phyloP scores from a whole-genome alignment of 2,797 vertebrate genomes.

The Neosalanx taihuensis region DNA sequence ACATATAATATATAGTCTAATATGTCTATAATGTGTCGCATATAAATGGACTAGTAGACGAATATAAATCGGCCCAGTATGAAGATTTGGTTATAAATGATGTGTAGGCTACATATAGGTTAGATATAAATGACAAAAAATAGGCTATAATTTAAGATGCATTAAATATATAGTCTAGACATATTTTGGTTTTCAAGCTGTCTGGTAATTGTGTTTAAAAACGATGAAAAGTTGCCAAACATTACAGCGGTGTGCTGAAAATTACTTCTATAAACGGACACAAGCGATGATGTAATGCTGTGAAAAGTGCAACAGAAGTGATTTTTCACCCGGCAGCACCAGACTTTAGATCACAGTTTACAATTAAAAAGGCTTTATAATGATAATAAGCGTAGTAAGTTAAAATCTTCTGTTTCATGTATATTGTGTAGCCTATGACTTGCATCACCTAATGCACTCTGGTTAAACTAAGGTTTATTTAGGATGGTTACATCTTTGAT shows the following conservation, averaged over 20 bases:
- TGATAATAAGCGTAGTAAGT: no score
- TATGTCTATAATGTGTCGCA: not conserved
- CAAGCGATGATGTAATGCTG: constrained; percentile 74
- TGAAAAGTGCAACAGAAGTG: constrained; percentile 61
- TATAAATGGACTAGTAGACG: not conserved
- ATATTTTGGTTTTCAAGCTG: not conserved
- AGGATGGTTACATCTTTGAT: constrained; percentile 49
- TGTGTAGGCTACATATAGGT: no score
- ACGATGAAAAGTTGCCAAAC: constrained; percentile 28
- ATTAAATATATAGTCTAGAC: constrained; percentile 6
- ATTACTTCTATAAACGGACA: constrained; percentile 61
- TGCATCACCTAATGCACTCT: no score
- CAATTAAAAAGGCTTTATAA: constrained; percentile 20
- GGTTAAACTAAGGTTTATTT: no score
- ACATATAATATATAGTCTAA: not conserved
- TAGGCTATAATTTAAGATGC: not conserved
- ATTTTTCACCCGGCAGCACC: constrained; percentile 33
- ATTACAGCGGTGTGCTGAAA: constrained; percentile 65
- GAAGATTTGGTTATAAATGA: no score
- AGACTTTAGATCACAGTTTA: not conserved
- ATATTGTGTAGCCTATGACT: no score
- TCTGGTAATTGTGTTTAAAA: not conserved
- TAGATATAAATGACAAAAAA: no score
- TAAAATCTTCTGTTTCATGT: no score
- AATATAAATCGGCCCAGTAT: no score